phyloP scores from a whole-genome alignment of 37 sponge, comb jelly and placozoan genomes.

The Dysidea cf. avara region DNA sequence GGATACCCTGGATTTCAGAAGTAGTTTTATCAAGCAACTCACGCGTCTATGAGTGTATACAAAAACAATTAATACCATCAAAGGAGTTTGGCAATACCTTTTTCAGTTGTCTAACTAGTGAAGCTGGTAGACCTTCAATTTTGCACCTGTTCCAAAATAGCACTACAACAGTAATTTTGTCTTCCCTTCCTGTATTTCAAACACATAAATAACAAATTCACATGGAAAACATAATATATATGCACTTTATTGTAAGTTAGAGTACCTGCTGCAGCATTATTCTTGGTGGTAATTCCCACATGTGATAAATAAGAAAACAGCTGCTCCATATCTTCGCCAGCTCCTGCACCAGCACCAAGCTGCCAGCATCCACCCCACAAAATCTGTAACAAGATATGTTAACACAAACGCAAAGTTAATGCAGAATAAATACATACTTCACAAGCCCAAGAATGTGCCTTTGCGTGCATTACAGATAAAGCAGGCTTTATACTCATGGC shows the following conservation, averaged over 20 bases:
- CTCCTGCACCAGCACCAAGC: neutral
- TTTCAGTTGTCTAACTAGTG: too few species aligned
- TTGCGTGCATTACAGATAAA: conserved; percentile 17
- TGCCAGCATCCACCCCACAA: conserved; percentile 17
- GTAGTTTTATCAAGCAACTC: too few species aligned
- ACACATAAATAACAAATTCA: too few species aligned
- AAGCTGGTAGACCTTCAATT: neutral
- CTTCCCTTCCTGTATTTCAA: conserved; percentile 5
- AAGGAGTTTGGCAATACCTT: too few species aligned
- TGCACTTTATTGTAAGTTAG: too few species aligned
- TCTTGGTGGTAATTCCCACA: neutral
- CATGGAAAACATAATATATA: too few species aligned
- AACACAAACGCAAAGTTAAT: too few species aligned
- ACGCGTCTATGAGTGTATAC: too few species aligned
- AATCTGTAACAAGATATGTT: neutral
- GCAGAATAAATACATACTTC: neutral
- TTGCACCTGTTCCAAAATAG: conserved; percentile 18
- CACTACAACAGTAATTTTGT: conserved; percentile 6
- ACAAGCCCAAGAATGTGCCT: conserved; percentile 15
- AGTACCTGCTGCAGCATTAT: neutral
- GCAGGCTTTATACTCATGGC: too few species aligned
- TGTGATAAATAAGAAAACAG: neutral
- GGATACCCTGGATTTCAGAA: too few species aligned
- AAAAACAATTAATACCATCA: too few species aligned
- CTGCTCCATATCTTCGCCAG: conserved; percentile 16